Conservation (phyloP, 2,888 invertebrate genomes). For the Cataglyphis albicans region DNA sequence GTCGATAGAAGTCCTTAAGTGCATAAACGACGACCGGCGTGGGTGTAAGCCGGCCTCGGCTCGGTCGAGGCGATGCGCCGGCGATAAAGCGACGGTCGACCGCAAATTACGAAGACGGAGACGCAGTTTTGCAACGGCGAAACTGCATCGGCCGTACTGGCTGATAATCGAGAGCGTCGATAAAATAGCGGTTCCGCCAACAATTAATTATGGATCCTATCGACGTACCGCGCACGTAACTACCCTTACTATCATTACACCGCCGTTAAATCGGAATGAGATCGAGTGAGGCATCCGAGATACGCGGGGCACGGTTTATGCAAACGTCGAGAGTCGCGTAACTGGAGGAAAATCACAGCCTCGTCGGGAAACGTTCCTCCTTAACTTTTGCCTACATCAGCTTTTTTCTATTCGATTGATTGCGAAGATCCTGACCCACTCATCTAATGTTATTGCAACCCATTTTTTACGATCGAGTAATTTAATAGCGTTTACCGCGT, state of each 20-base stretch:
- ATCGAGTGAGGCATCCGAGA: conserved; percentile 25
- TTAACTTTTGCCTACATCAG: conserved; percentile 10
- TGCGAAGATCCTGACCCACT: neutral
- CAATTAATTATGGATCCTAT: conserved; percentile 65
- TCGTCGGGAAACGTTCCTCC: neutral
- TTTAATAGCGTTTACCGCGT: neutral
- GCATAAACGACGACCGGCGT: conserved; percentile 13
- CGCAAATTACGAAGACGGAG: conserved; percentile 57
- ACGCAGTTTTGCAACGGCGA: conserved; percentile 26
- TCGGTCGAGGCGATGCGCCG: conserved; percentile 32
- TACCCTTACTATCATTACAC: conserved; percentile 51
- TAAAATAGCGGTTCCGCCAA: conserved; percentile 58
- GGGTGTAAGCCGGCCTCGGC: neutral
- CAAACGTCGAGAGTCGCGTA: conserved; percentile 43
- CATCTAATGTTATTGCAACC: neutral
- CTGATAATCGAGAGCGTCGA: conserved; percentile 63
- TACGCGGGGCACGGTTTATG: conserved; percentile 32
- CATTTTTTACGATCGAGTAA: neutral
- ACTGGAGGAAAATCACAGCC: neutral
- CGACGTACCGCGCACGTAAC: conserved; percentile 24
- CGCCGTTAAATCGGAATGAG: conserved; percentile 49
- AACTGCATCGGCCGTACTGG: conserved; percentile 1
- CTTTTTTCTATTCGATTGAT: conserved; percentile 16
- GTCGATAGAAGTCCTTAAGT: conserved; percentile 52
- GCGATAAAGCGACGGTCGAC: conserved; percentile 48